Evolutionary conservation across 2,797 vertebrate species (phyloP).

Genomic region (Leucoraja ocellata): DNA sequence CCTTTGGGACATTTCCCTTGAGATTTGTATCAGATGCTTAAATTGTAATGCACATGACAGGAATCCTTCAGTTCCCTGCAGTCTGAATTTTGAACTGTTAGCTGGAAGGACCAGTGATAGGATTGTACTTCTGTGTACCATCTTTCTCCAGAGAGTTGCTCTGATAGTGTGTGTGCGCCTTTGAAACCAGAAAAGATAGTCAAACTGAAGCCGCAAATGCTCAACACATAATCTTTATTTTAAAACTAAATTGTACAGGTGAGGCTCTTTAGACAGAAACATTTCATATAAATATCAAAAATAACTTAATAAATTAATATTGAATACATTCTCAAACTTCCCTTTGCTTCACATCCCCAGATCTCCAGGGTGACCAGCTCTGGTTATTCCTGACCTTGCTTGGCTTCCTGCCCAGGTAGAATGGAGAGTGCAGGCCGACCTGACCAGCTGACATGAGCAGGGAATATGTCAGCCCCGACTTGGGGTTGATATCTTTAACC

Average conservation of each 20-base stretch:
- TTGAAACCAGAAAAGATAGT: too few species aligned
- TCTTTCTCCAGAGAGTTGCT: too few species aligned
- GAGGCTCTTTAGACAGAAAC: constrained; percentile 23
- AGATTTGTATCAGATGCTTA: too few species aligned
- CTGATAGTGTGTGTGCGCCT: too few species aligned
- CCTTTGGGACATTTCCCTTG: too few species aligned
- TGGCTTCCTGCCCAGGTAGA: not conserved
- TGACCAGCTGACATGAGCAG: not conserved
- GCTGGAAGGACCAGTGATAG: too few species aligned
- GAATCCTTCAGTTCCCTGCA: too few species aligned
- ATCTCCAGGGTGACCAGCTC: not conserved
- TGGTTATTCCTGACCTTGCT: not conserved
- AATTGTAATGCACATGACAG: too few species aligned
- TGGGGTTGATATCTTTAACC: not conserved
- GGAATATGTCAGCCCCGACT: not conserved
- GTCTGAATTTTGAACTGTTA: not conserved
- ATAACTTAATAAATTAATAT: constrained; percentile 33
- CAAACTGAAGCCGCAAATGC: too few species aligned
- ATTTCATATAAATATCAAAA: constrained; percentile 16
- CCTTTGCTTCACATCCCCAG: not conserved
- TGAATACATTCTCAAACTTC: constrained; percentile 6
- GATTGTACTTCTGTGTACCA: too few species aligned
- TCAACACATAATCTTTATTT: too few species aligned
- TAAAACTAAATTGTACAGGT: constrained; percentile 11
- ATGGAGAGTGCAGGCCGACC: not conserved